Conservation (phyloP, 2,113 vertebrate species). For the Shinisaurus crocodilurus region DNA sequence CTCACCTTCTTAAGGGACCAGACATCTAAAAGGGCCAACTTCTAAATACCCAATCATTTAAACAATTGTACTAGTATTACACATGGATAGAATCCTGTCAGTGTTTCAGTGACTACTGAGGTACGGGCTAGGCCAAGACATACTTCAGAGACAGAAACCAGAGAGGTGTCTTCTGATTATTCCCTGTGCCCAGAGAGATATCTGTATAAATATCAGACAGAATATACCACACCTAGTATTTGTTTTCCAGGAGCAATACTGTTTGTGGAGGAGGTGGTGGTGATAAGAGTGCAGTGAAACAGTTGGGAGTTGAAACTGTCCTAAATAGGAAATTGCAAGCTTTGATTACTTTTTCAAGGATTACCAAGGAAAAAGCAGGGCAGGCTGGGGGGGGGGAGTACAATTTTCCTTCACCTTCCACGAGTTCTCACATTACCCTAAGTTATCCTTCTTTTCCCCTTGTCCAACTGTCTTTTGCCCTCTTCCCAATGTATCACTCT, state of each 20-base stretch:
- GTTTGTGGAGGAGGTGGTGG: too few relatives aligned
- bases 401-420: slow-evolving; percentile 54
- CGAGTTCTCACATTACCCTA: slow-evolving; percentile 62
- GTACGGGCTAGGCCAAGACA: background rate
- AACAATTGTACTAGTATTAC: background rate
- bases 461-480: slow-evolving; percentile 62
- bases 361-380: slow-evolving; percentile 15
- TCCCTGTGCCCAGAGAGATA: background rate
- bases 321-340: slow-evolving; percentile 46
- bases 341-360: slow-evolving; percentile 47
- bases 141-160: background rate
- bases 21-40: background rate
- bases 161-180: background rate
- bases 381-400: background rate
- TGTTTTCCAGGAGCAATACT: slow-evolving; percentile 5
- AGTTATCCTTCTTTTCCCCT: slow-evolving; percentile 67
- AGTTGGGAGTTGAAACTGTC: slow-evolving; percentile 10
- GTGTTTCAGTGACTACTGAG: background rate
- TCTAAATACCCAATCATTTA: background rate
- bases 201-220: background rate
- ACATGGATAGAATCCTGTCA: background rate
- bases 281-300: background rate
- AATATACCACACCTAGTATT: background rate
- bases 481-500: slow-evolving; percentile 71
- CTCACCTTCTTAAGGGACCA: background rate